Percentiles rank a stretch among this genome's conserved stretches.
Evolutionary conservation across 2,797 vertebrate genomes (phyloP).

Genomic region (Setipinna tenuifilis): DNA sequence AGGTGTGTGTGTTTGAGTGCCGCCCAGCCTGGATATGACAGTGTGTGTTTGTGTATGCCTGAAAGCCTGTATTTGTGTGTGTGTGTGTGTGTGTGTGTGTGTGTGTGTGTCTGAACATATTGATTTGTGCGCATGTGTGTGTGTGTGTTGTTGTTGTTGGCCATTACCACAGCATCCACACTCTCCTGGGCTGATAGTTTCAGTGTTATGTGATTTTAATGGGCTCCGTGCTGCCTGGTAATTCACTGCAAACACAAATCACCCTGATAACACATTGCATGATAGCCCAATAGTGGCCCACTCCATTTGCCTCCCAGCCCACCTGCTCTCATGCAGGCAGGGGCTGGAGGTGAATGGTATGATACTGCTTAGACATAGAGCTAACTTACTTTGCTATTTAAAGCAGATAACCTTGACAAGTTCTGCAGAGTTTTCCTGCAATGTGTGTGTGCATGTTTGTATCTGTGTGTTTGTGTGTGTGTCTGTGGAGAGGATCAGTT

Average conservation of each 20-base stretch:
- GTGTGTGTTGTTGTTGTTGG: not conserved
- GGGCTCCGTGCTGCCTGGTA: not conserved
- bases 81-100: not conserved
- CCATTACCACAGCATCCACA: not conserved
- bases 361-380: not conserved
- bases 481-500: no score
- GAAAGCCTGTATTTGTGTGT: not conserved
- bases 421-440: not conserved
- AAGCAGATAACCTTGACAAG: slow-evolving; percentile 7
- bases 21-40: not conserved
- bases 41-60: not conserved
- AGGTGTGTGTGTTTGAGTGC: not conserved
- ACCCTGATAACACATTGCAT: not conserved
- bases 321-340: not conserved
- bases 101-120: not conserved
- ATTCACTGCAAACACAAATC: slow-evolving; percentile 19
- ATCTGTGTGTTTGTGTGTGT: not conserved
- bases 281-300: not conserved
- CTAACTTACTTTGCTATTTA: not conserved
- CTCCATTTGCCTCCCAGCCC: not conserved
- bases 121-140: not conserved
- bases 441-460: not conserved
- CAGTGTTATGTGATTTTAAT: slow-evolving; percentile 13
- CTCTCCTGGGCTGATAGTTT: not conserved
- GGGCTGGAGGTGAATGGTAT: not conserved